A percentile compares a stretch with the other conserved stretches of the same genome.
These are phyloP conservation scores for Pterocles gutturalis DNA, from an alignment of 2,113 vertebrate genomes.

Conservation along the genomic window DNA sequence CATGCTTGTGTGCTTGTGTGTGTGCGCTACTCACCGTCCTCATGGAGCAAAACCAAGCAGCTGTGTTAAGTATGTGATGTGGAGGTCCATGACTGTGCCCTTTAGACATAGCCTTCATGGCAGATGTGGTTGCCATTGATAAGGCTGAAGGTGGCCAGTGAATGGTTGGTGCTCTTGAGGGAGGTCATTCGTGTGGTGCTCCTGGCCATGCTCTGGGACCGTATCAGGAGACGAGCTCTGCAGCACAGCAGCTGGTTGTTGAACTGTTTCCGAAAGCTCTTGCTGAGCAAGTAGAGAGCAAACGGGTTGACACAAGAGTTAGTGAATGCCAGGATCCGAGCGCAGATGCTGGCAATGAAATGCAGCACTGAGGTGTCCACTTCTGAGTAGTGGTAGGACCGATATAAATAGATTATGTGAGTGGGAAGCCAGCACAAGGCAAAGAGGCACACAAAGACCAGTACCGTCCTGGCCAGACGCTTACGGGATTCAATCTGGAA, in stretches of 20 bases:
- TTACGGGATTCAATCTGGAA: conserved; percentile 92
- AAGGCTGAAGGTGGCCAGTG: conserved; percentile 85
- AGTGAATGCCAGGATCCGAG: conserved; percentile 92
- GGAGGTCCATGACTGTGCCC: neutral
- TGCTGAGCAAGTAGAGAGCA: conserved; percentile 94
- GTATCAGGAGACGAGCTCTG: conserved; percentile 66
- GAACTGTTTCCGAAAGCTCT: conserved; percentile 94
- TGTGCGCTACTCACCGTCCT: neutral
- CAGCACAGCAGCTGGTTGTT: conserved; percentile 92
- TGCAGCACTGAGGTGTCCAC: conserved; percentile 93
- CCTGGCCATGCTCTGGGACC: conserved; percentile 77
- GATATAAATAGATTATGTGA: conserved; percentile 93
- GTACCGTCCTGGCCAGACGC: conserved; percentile 92
- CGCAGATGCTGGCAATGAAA: conserved; percentile 87
- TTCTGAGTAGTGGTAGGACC: conserved; percentile 93
- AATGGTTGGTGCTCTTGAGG: conserved; percentile 90
- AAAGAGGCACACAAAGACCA: conserved; percentile 95
- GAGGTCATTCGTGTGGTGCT: conserved; percentile 88
- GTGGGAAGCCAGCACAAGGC: conserved; percentile 96
- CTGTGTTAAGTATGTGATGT: rapidly evolving
- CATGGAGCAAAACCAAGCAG: neutral
- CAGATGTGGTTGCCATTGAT: conserved; percentile 83
- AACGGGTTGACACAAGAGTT: conserved; percentile 97
- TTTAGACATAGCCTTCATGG: conserved; percentile 83
- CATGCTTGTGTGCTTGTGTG: rapidly evolving